Conservation (phyloP, 1,140 invertebrate species). For the Bursaphelenchus mucronatus region DNA sequence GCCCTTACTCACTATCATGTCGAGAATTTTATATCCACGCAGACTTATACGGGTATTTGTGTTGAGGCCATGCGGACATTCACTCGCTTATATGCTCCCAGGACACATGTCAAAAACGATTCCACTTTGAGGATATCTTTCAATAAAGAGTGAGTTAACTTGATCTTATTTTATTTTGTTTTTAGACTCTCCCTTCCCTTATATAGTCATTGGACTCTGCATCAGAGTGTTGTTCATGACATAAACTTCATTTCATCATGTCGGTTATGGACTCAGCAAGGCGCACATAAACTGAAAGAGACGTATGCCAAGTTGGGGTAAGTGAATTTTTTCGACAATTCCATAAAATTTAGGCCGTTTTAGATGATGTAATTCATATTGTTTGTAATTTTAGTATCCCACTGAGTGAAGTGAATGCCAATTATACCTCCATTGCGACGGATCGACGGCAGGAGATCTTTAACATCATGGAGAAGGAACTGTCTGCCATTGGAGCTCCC, state of each 20-base stretch:
- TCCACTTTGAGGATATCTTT: constrained; percentile 11
- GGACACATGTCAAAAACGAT: neutral
- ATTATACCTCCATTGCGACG: neutral
- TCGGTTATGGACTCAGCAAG: constrained; percentile 8
- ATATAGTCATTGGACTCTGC: constrained; percentile 15
- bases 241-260: neutral
- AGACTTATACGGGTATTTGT: constrained; percentile 10
- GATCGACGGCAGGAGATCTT: constrained; percentile 9
- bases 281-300: neutral
- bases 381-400: constrained; percentile 17
- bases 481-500: neutral
- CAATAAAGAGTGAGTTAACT: constrained; percentile 9
- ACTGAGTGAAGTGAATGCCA: neutral
- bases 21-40: constrained; percentile 7
- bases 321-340: neutral
- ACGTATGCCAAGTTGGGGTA: constrained; percentile 12
- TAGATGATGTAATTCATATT: neutral
- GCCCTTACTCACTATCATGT: neutral
- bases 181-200: constrained; percentile 11
- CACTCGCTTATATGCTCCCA: neutral
- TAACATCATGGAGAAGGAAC: neutral
- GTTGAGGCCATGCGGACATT: constrained; percentile 4
- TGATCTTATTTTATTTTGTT: neutral
- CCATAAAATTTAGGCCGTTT: too few species aligned
- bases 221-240: constrained; percentile 6